phyloP scores from a whole-genome alignment of 1,140 invertebrate genomes.

The Helicoverpa armigera region DNA sequence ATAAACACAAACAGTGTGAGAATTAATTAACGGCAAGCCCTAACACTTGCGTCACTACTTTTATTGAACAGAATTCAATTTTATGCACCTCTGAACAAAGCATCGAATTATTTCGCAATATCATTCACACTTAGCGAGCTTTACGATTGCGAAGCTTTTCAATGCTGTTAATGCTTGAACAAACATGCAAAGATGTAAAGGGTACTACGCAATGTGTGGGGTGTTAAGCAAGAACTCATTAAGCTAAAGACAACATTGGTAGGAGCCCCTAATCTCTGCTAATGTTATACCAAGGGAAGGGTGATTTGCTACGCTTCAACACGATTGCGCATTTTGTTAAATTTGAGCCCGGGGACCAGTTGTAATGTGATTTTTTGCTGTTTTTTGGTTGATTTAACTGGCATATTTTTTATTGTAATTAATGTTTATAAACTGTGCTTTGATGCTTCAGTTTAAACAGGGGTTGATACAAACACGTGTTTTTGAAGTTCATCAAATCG shows the following conservation, averaged over 20 bases:
- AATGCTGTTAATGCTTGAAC: conserved; percentile 46
- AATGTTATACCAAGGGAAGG: conserved; percentile 65
- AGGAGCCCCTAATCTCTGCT: conserved; percentile 68
- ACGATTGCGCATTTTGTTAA: conserved; percentile 70
- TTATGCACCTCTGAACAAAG: conserved; percentile 49
- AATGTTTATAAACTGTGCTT: conserved; percentile 5
- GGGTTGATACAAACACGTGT: background rate
- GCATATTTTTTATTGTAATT: conserved; percentile 39
- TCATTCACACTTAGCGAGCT: conserved; percentile 36
- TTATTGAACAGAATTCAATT: conserved; percentile 57
- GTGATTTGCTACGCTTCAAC: conserved; percentile 69
- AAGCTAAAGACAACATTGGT: conserved; percentile 61
- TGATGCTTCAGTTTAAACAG: background rate
- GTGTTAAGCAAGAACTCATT: conserved; percentile 35
- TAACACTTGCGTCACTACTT: conserved; percentile 51
- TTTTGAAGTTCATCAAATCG: too few species aligned
- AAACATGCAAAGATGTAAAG: conserved; percentile 32
- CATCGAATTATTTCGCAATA: conserved; percentile 37
- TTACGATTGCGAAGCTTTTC: conserved; percentile 43
- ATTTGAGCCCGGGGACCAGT: conserved; percentile 65
- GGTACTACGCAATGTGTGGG: conserved; percentile 44
- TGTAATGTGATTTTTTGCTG: conserved; percentile 41
- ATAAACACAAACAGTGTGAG: conserved; percentile 36
- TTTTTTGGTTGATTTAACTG: conserved; percentile 30
- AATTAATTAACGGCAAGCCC: conserved; percentile 47